These are phyloP conservation scores for Euborellia annulipes DNA, from an alignment of 1,140 invertebrate genomes.

Conservation along the genomic window DNA sequence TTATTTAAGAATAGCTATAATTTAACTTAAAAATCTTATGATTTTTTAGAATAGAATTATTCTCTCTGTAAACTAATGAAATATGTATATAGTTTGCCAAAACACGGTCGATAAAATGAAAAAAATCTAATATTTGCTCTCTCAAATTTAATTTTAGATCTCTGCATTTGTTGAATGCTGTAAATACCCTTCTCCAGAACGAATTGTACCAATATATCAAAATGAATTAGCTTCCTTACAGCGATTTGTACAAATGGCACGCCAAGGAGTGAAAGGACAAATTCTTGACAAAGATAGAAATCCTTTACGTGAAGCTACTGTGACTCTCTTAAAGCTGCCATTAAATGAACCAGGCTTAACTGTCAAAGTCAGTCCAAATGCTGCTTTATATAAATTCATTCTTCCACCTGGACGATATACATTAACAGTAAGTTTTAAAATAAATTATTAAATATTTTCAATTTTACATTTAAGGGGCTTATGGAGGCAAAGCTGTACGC, in stretches of 20 bases:
- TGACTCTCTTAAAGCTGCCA: constrained; percentile 24
- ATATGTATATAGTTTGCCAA: too few relatives aligned
- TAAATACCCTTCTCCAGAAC: constrained; percentile 48
- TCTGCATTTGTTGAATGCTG: constrained; percentile 49
- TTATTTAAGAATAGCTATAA: background rate
- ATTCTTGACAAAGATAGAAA: constrained; percentile 43
- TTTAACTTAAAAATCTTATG: constrained; percentile 12
- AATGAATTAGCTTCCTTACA: constrained; percentile 52
- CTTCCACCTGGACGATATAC: constrained; percentile 44
- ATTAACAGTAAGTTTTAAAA: constrained; percentile 30
- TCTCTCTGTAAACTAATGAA: constrained; percentile 14
- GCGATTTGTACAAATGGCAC: constrained; percentile 28
- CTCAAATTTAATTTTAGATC: constrained; percentile 22
- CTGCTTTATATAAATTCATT: constrained; percentile 49
- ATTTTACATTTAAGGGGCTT: too few relatives aligned
- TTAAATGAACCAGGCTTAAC: constrained; percentile 37
- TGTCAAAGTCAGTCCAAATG: constrained; percentile 44
- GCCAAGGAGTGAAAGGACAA: constrained; percentile 49
- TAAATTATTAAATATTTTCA: too few relatives aligned
- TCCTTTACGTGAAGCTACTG: constrained; percentile 50
- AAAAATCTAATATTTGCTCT: too few relatives aligned
- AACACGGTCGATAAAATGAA: too few relatives aligned
- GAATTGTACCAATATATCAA: constrained; percentile 56
- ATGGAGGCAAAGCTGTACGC: too few relatives aligned
- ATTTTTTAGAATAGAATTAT: constrained; percentile 17